A percentile compares a stretch with the other conserved stretches of the same genome.
Conservation (phyloP, 2,113 vertebrate species). For the Spea multiplicata region DNA sequence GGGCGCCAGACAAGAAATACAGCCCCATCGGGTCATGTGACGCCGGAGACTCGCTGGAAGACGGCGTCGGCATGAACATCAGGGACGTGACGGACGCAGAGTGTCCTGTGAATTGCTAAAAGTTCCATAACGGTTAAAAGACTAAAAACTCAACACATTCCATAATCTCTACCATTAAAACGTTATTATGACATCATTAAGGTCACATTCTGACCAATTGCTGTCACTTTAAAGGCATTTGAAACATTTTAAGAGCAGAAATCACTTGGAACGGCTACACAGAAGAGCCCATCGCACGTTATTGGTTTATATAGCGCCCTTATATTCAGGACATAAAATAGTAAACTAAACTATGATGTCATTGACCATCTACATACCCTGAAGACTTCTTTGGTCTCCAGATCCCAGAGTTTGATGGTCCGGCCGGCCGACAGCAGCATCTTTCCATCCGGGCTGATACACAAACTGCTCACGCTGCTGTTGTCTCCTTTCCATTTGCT, state of each 20-base stretch:
- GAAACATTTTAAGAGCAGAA: no score
- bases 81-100: slow-evolving; percentile 88
- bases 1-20: slow-evolving; percentile 92
- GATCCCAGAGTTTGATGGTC: slow-evolving; percentile 95
- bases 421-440: slow-evolving; percentile 91
- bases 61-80: slow-evolving; percentile 82
- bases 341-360: no score
- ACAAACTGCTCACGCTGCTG: slow-evolving; percentile 83
- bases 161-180: no score
- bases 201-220: neutral
- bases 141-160: no score
- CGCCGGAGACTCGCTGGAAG: slow-evolving; percentile 72
- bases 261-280: no score
- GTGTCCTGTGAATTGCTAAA: slow-evolving; percentile 94
- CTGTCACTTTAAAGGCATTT: slow-evolving; percentile 6
- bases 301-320: no score
- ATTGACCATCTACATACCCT: slow-evolving; percentile 71
- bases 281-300: neutral
- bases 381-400: slow-evolving; percentile 96
- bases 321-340: no score
- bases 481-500: slow-evolving; percentile 98
- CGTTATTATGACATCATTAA: no score
- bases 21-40: slow-evolving; percentile 83
- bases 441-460: slow-evolving; percentile 91
- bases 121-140: neutral